Conservation (phyloP, 2,888 invertebrate genomes). For the Phragmatobia fuliginosa region DNA sequence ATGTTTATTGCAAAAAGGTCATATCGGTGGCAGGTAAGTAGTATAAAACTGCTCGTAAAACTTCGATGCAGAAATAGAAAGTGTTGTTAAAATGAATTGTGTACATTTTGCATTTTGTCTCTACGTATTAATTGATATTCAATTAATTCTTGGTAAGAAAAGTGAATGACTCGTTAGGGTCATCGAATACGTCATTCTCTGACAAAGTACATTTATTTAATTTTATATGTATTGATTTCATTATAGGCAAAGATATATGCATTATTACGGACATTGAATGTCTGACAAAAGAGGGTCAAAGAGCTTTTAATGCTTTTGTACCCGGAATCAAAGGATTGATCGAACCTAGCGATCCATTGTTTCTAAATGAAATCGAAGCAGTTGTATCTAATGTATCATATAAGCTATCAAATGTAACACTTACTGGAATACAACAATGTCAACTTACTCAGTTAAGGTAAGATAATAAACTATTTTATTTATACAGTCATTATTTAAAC, state of each 20-base stretch:
- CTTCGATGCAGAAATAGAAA: neutral
- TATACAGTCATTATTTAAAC: neutral
- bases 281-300: neutral
- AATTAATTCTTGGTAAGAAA: neutral
- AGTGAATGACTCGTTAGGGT: neutral
- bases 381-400: neutral
- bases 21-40: neutral
- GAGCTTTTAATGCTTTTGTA: neutral
- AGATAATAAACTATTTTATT: neutral
- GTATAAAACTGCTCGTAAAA: neutral
- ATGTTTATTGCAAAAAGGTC: neutral
- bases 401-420: neutral
- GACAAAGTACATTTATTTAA: neutral
- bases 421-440: neutral
- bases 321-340: neutral
- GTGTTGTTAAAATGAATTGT: neutral
- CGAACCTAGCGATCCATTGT: neutral
- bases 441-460: neutral
- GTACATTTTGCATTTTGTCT: neutral
- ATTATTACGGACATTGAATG: neutral
- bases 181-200: neutral
- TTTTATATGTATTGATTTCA: neutral
- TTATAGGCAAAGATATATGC: neutral
- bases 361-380: neutral
- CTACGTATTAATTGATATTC: neutral